These are phyloP conservation scores for Muscidifurax raptorellus DNA, from an alignment of 1,140 invertebrate genomes.

Conservation along the genomic window DNA sequence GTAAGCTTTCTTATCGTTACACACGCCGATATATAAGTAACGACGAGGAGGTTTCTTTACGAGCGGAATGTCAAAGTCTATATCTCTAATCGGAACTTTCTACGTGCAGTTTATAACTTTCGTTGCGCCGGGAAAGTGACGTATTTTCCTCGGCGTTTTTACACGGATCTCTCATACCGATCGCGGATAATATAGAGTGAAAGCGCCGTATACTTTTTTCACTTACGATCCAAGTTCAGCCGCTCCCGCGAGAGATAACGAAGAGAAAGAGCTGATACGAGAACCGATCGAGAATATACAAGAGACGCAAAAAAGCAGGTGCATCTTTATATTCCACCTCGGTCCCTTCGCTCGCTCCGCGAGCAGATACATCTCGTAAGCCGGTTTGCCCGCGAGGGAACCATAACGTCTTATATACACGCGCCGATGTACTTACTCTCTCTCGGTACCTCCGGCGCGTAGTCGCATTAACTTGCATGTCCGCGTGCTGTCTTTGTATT, in stretches of 20 bases:
- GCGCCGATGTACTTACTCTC: neutral
- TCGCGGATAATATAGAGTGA: neutral
- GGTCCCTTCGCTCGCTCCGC: neutral
- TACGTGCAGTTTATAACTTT: neutral
- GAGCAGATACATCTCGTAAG: constrained; percentile 36
- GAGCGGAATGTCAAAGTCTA: neutral
- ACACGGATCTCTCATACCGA: neutral
- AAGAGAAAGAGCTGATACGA: neutral
- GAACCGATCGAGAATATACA: neutral
- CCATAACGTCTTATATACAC: constrained; percentile 50
- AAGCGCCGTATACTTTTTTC: too few relatives aligned
- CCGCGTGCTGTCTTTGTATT: constrained; percentile 54
- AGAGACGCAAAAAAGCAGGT: constrained; percentile 58
- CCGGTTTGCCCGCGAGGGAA: constrained; percentile 59
- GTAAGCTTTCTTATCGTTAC: neutral
- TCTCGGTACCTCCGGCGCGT: neutral
- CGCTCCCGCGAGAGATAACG: too few relatives aligned
- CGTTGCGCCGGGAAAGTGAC: neutral
- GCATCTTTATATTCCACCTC: constrained; percentile 58
- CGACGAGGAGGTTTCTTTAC: neutral
- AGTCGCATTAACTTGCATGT: neutral
- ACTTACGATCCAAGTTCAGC: too few relatives aligned
- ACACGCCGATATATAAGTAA: neutral
- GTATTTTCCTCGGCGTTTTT: neutral
- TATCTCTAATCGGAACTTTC: neutral